These are phyloP conservation scores for Danaus chrysippus DNA, from an alignment of 2,888 invertebrate species.

Conservation along the genomic window DNA sequence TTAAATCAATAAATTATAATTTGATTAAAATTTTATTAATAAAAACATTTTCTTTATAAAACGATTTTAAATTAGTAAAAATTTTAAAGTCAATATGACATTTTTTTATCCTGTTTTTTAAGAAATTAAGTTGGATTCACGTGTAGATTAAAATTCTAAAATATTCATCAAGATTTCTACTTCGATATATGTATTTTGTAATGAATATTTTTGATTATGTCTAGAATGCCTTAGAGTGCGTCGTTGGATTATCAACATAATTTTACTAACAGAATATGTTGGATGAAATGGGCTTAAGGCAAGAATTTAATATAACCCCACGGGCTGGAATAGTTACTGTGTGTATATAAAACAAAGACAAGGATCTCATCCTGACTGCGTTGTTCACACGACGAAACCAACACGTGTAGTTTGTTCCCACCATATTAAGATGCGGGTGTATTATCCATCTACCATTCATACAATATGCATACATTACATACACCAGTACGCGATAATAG, in stretches of 20 bases:
- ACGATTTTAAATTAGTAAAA: too few species aligned
- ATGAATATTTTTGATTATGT: too few species aligned
- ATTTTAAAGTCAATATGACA: too few species aligned
- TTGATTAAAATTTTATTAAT: too few species aligned
- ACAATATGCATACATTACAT: conserved; percentile 18
- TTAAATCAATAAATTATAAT: too few species aligned
- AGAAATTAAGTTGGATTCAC: too few species aligned
- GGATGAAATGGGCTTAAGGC: not conserved
- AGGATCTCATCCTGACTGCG: conserved; percentile 46
- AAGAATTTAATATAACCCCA: conserved; percentile 2
- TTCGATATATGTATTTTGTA: too few species aligned
- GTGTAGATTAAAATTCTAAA: too few species aligned
- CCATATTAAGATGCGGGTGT: conserved; percentile 58
- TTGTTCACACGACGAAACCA: conserved; percentile 57
- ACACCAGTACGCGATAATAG: conserved; percentile 7
- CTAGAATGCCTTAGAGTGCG: too few species aligned
- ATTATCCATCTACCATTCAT: conserved; percentile 42
- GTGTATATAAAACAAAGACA: conserved; percentile 39
- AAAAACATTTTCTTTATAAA: too few species aligned
- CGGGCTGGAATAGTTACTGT: conserved; percentile 19
- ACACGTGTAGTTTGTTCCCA: conserved; percentile 65
- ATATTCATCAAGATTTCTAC: too few species aligned
- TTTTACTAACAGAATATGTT: not conserved
- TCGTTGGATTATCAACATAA: not conserved
- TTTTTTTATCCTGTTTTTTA: too few species aligned